phyloP scores from a whole-genome alignment of 2,888 invertebrate species.

The Lutraria lutraria region DNA sequence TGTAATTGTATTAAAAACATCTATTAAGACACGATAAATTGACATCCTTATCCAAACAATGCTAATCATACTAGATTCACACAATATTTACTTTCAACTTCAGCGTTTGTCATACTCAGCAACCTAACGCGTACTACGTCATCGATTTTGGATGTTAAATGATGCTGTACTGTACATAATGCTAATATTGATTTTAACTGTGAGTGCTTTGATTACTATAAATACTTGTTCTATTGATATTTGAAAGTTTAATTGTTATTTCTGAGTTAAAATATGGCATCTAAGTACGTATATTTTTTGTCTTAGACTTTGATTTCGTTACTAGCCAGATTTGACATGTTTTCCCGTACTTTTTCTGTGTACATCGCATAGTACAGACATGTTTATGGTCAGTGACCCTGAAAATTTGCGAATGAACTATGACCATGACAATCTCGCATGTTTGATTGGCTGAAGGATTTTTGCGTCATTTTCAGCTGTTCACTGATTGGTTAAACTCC shows the following conservation, averaged over 20 bases:
- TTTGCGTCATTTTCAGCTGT: conserved; percentile 8
- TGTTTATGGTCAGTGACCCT: conserved; percentile 68
- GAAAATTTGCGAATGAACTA: conserved; percentile 63
- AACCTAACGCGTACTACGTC: conserved; percentile 63
- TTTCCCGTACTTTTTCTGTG: conserved; percentile 65
- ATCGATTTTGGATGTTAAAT: conserved; percentile 55
- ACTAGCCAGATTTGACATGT: conserved; percentile 65
- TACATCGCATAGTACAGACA: conserved; percentile 63
- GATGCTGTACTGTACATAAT: conserved; percentile 20
- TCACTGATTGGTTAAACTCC: conserved; percentile 70
- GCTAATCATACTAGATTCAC: conserved; percentile 5
- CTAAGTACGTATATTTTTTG: not conserved
- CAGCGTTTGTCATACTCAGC: conserved; percentile 58
- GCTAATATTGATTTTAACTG: conserved; percentile 16
- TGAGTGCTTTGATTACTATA: not conserved
- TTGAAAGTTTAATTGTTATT: not conserved
- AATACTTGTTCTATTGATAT: not conserved
- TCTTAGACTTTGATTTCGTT: not conserved
- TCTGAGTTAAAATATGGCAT: not conserved
- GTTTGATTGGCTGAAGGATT: conserved; percentile 67
- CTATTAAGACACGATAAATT: not conserved
- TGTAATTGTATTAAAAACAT: no score
- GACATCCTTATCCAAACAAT: not conserved
- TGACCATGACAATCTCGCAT: conserved; percentile 16
- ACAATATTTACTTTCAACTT: conserved; percentile 50